Evolutionary conservation across 2,888 invertebrate genomes (phyloP).

Genomic region (Leucoma salicis): DNA sequence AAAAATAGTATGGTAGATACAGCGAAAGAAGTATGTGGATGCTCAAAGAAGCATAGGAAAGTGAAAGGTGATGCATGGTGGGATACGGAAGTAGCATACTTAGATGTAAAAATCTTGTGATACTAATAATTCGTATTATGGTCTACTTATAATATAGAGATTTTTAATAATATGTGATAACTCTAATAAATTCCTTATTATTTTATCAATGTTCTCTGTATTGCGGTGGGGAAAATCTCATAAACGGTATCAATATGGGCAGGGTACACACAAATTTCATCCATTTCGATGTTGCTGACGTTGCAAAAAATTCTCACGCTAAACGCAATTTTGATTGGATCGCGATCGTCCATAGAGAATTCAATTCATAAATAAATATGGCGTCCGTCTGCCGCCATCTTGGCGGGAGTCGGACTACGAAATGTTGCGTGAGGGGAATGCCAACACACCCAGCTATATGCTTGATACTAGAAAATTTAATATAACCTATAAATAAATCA

Average conservation of each 20-base stretch:
- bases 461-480: constrained; percentile 24
- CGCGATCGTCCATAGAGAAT: constrained; percentile 45
- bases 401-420: constrained; percentile 34
- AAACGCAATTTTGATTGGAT: constrained; percentile 46
- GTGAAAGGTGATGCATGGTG: too few relatives aligned
- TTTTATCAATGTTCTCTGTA: too few relatives aligned
- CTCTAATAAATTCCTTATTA: too few relatives aligned
- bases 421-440: constrained; percentile 49
- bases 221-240: constrained; percentile 10
- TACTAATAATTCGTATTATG: too few relatives aligned
- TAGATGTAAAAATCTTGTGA: too few relatives aligned
- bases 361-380: constrained; percentile 60
- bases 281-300: constrained; percentile 24
- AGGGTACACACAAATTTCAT: constrained; percentile 15
- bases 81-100: too few relatives aligned
- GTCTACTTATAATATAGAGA: too few relatives aligned
- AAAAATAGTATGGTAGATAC: too few relatives aligned
- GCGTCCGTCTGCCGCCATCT: constrained; percentile 46
- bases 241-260: constrained; percentile 12
- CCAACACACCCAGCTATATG: constrained; percentile 22
- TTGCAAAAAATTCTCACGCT: constrained; percentile 29
- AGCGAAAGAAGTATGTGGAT: too few relatives aligned
- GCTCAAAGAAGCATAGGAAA: too few relatives aligned
- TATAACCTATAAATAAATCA: constrained; percentile 27
- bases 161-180: too few relatives aligned